Evolutionary conservation across 2,888 invertebrate genomes (phyloP), one percentile per base, ranked within the genome.

Genomic region (Spilarctia lutea): DNA sequence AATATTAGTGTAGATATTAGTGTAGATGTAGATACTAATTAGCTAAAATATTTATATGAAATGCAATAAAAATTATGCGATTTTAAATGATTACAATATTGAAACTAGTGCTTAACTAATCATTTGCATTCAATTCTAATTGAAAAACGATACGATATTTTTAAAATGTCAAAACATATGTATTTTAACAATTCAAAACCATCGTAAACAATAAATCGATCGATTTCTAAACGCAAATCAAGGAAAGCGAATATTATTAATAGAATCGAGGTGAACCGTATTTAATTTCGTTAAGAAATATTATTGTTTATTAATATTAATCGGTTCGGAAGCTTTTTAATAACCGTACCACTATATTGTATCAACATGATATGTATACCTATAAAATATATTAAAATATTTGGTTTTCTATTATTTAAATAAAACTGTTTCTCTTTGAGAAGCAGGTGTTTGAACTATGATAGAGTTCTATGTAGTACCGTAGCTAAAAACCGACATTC

Each of bases 71-170:
- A 65, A 73, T 84, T 84, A 85, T 84, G 75, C 83, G 70, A 80
- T 84, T 79, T 79, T 81, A 75, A 79, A 80, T 85, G 88, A 88
- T 88, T 87, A 88, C 84, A 84, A 86, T 87, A 87, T 71, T 81
- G 80, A 83, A 81, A 84, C 80, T 82, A 79, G 75, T 77, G 77
- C 77, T 73, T 80, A 81, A 86, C 77, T 75, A 75, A 65, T 83
- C 67, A 86, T 89, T 88, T 85, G 73, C 82, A 88, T 89, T 81
- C 78, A 79, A 80, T 85, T 84, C 81, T 78, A 78, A 76, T 73
- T 56, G 39, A 39, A 72, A 82, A 86, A 86, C 86, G 3, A n/a
- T 56, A 56, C n/a, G n/a, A 56, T 11, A n/a, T 2, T 11, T 56
- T 11, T 56, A 56, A 56, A 56, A n/a, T 56, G 52, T 56, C 2